Conservation (phyloP, 2,797 vertebrate genomes). For the Micrastur ruficollis region DNA sequence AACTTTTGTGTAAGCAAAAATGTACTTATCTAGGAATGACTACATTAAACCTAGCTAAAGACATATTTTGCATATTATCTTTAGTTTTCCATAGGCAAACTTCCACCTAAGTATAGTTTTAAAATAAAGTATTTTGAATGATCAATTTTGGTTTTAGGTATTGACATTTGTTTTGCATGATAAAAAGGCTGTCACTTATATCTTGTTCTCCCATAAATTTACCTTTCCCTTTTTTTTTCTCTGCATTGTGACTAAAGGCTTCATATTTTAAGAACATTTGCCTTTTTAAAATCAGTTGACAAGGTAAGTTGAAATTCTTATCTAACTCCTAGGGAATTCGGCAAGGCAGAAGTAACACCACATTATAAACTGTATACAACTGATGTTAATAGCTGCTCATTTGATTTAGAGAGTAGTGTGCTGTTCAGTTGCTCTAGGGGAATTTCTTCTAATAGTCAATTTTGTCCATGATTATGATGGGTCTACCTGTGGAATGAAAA, state of each 20-base stretch:
- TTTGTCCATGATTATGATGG: not conserved
- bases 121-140: not conserved
- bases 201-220: not conserved
- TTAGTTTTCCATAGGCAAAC: not conserved
- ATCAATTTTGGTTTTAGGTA: not conserved
- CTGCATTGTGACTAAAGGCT: not conserved
- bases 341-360: not conserved
- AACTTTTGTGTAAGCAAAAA: not conserved
- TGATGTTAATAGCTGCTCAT: not conserved
- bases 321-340: not conserved
- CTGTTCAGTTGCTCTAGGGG: not conserved
- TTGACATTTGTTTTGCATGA: not conserved
- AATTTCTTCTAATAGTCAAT: not conserved
- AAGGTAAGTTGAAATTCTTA: conserved; percentile 20
- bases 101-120: not conserved
- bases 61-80: not conserved
- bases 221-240: too few relatives aligned
- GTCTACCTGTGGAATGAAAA: not conserved
- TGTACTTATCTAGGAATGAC: not conserved
- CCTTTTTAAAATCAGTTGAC: not conserved
- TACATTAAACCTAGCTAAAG: not conserved
- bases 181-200: not conserved
- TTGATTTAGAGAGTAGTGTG: not conserved
- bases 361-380: not conserved
- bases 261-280: not conserved